Conservation (phyloP, 2,888 invertebrate genomes). For the Oscheius onirici region DNA sequence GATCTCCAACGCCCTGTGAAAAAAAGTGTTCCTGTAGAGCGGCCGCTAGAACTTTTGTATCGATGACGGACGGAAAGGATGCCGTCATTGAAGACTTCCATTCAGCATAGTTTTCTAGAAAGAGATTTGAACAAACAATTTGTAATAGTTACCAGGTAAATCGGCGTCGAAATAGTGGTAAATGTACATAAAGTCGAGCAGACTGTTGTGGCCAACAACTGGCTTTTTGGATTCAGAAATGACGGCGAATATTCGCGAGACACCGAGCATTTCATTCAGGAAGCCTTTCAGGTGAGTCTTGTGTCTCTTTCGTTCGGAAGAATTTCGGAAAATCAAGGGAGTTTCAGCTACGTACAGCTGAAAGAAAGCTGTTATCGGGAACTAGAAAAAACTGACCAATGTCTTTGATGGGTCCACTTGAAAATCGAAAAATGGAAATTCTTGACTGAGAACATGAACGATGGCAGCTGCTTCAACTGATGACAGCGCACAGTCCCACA, state of each 20-base stretch:
- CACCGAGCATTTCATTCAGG: constrained; percentile 33
- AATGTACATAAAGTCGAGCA: constrained; percentile 41
- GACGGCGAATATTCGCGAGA: constrained; percentile 2
- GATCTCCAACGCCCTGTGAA: constrained; percentile 36
- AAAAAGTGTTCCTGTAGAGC: constrained; percentile 33
- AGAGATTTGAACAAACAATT: not conserved
- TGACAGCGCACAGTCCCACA: constrained; percentile 38
- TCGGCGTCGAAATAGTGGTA: constrained; percentile 40
- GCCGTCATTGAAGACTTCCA: constrained; percentile 33
- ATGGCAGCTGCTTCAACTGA: constrained; percentile 35
- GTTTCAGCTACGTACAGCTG: constrained; percentile 18
- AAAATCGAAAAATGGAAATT: constrained; percentile 36
- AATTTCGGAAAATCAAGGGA: constrained; percentile 18
- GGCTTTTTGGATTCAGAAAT: constrained; percentile 25
- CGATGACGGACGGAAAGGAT: constrained; percentile 35
- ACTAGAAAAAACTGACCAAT: not conserved
- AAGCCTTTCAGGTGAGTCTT: constrained; percentile 21
- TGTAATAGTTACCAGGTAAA: constrained; percentile 38
- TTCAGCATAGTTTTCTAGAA: constrained; percentile 34
- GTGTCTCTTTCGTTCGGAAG: constrained; percentile 4
- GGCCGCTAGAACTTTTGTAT: constrained; percentile 39
- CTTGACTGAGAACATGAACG: constrained; percentile 33
- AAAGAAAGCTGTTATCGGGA: not conserved
- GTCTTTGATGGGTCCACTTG: constrained; percentile 22
- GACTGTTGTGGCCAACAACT: constrained; percentile 40